A percentile compares a stretch with the other conserved stretches of the same genome.
Conservation (phyloP, 2,888 invertebrate species). For the Tridacna gigas region DNA sequence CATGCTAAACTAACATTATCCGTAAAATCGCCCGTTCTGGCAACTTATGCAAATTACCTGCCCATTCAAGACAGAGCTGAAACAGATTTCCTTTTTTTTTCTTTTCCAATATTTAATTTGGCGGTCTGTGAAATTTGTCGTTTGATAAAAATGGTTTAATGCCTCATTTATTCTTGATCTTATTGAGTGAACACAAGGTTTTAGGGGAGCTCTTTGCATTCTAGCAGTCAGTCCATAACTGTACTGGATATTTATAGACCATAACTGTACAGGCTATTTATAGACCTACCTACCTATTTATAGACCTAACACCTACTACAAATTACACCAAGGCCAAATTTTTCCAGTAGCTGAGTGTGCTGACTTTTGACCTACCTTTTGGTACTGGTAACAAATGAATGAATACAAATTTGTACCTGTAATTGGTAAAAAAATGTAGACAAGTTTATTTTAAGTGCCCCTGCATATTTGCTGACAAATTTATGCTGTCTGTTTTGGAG, state of each 20-base stretch:
- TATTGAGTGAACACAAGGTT: neutral
- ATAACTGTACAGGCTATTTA: neutral
- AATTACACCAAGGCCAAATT: too few species aligned
- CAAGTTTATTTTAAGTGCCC: too few species aligned
- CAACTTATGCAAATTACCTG: constrained; percentile 65
- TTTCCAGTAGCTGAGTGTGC: too few species aligned
- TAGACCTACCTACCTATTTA: too few species aligned
- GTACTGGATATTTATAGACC: neutral
- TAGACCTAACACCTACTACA: too few species aligned
- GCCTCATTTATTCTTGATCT: neutral
- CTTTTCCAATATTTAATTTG: constrained; percentile 26
- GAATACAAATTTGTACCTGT: too few species aligned
- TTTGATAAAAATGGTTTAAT: constrained; percentile 3
- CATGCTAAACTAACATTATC: constrained; percentile 60
- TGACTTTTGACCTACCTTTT: too few species aligned
- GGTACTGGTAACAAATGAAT: too few species aligned
- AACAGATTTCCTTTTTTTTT: constrained; percentile 7
- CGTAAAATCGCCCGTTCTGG: constrained; percentile 49
- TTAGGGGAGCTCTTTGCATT: too few species aligned
- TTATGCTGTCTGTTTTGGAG: too few species aligned
- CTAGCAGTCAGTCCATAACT: neutral
- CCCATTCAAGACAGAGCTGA: neutral
- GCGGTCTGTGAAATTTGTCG: constrained; percentile 23
- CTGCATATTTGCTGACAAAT: too few species aligned
- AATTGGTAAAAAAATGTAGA: too few species aligned